Evolutionary conservation across 2,888 invertebrate genomes (phyloP).

Genomic region (Deladenus siricidicola): DNA sequence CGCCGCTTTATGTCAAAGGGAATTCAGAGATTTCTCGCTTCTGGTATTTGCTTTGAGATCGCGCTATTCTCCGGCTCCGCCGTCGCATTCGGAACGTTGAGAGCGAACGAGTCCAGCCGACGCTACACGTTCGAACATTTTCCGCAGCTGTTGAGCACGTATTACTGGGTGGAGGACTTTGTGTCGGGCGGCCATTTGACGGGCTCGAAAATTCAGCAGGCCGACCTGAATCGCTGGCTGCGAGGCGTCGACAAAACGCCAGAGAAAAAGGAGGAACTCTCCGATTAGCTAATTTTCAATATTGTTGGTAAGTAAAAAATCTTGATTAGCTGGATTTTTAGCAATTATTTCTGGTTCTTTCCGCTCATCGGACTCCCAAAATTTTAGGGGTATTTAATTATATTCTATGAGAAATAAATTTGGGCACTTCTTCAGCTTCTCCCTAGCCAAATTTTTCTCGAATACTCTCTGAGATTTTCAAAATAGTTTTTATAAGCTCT

Average conservation of each 20-base stretch:
- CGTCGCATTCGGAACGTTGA: neutral
- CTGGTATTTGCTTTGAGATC: neutral
- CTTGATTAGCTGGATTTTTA: too few species aligned
- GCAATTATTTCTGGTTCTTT: too few species aligned
- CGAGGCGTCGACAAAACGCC: neutral
- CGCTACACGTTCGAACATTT: neutral
- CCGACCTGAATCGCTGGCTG: conserved; percentile 6
- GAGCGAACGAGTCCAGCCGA: neutral
- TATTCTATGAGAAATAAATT: too few species aligned
- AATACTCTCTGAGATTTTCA: too few species aligned
- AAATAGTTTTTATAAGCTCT: too few species aligned
- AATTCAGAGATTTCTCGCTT: neutral
- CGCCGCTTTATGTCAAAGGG: neutral
- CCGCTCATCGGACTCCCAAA: too few species aligned
- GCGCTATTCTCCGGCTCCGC: neutral
- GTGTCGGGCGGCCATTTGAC: conserved; percentile 2
- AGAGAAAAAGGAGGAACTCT: too few species aligned
- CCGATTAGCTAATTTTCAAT: too few species aligned
- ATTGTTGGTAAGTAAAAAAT: too few species aligned
- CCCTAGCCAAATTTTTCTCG: too few species aligned
- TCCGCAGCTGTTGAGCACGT: neutral
- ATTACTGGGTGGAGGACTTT: neutral
- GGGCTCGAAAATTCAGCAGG: conserved; percentile 1
- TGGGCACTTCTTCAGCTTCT: too few species aligned
- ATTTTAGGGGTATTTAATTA: too few species aligned